A percentile compares a stretch with the other conserved stretches of the same genome.
These are phyloP conservation scores for Belgica antarctica DNA, from an alignment of 2,888 invertebrate genomes.

Conservation along the genomic window DNA sequence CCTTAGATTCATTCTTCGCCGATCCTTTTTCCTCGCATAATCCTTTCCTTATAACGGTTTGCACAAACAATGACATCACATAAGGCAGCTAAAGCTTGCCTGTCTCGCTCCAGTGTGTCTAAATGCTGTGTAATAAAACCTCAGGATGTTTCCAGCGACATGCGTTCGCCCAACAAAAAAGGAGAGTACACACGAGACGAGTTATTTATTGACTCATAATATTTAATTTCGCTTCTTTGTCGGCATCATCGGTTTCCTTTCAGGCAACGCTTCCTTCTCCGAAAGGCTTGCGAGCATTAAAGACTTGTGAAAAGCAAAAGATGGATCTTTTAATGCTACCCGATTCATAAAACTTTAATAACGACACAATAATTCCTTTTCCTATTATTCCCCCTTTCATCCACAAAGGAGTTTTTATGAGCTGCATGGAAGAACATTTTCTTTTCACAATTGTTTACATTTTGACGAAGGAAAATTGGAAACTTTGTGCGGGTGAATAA, in stretches of 20 bases:
- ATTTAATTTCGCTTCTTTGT: conserved; percentile 24
- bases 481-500: conserved; percentile 12
- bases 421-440: background rate
- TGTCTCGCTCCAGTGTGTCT: background rate
- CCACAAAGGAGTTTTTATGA: background rate
- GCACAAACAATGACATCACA: conserved; percentile 19
- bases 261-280: too few relatives aligned
- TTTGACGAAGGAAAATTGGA: conserved; percentile 11
- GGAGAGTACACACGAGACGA: background rate
- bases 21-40: background rate
- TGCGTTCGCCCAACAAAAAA: background rate
- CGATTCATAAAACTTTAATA: conserved; percentile 28
- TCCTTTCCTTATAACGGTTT: conserved; percentile 4
- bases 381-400: background rate
- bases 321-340: background rate
- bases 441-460: conserved; percentile 15
- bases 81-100: background rate
- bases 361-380: conserved; percentile 2
- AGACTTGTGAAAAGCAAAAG: background rate
- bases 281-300: too few relatives aligned
- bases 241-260: background rate
- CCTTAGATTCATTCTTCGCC: conserved; percentile 8
- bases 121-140: conserved; percentile 26
- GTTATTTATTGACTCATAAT: conserved; percentile 32
- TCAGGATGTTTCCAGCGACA: background rate